phyloP scores from a whole-genome alignment of 2,888 invertebrate genomes.

The Cryptocheilus praepositus region DNA sequence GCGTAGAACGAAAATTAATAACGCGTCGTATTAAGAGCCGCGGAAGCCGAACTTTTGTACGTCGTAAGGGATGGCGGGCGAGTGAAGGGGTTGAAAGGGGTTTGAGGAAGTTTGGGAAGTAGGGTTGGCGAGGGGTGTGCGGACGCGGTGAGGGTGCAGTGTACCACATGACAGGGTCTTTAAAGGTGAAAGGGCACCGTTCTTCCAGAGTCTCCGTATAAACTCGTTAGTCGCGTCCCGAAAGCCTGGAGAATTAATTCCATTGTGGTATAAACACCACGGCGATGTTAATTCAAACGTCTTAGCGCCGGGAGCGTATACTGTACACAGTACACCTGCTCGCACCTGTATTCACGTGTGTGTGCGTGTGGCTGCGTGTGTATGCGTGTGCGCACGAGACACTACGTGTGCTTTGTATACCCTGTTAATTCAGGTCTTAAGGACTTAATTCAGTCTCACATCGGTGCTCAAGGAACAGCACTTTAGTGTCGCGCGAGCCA shows the following conservation, averaged over 20 bases:
- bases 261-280: slow-evolving; percentile 50
- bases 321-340: slow-evolving; percentile 6
- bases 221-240: slow-evolving; percentile 54
- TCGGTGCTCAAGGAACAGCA: slow-evolving; percentile 34
- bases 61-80: neutral
- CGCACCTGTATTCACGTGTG: slow-evolving; percentile 4
- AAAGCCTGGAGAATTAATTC: slow-evolving; percentile 58
- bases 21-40: no score
- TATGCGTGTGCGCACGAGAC: neutral
- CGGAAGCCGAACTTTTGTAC: neutral
- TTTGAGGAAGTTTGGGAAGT: neutral
- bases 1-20: no score
- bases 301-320: slow-evolving; percentile 30
- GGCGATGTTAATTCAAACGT: slow-evolving; percentile 54
- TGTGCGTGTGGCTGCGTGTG: slow-evolving; percentile 8
- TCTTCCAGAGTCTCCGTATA: slow-evolving; percentile 40
- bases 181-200: slow-evolving; percentile 30
- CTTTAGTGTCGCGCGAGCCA: slow-evolving; percentile 29
- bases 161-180: slow-evolving; percentile 23
- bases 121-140: neutral
- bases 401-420: slow-evolving; percentile 26
- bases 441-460: slow-evolving; percentile 52
- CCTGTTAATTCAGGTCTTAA: slow-evolving; percentile 46
- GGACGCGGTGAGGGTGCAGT: slow-evolving; percentile 1
- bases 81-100: neutral